Evolutionary conservation across 30 jellyfish, hydroid and myxozoan genomes (phyloP).

Genomic region (Pseudorhiza aurosa): DNA sequence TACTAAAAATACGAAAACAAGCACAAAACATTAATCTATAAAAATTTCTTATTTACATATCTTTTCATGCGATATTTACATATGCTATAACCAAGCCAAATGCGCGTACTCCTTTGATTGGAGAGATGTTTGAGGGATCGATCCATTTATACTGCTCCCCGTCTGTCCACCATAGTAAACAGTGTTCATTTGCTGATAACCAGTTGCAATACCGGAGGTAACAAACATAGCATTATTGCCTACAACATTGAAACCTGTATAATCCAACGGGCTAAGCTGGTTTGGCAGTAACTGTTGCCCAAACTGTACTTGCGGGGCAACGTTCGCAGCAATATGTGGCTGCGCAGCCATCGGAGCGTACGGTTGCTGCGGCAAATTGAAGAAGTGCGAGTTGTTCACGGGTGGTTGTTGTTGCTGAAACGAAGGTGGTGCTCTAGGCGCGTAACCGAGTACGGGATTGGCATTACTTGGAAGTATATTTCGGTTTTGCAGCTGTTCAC

Average conservation of each 20-base stretch:
- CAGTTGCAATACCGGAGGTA: background rate
- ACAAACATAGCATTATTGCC: conserved; percentile 5
- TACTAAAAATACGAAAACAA: too few species aligned
- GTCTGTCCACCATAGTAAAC: conserved; percentile 14
- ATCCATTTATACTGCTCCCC: background rate
- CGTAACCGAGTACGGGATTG: background rate
- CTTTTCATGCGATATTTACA: conserved; percentile 19
- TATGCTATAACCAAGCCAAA: conserved; percentile 56
- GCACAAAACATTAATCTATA: background rate
- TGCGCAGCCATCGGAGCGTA: background rate
- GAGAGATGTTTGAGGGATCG: background rate
- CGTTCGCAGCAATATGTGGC: conserved; percentile 13
- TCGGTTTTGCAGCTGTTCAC: conserved; percentile 3
- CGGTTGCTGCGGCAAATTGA: background rate
- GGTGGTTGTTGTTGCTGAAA: conserved; percentile 10
- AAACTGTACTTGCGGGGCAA: conserved; percentile 16
- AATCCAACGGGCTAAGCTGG: conserved; percentile 7
- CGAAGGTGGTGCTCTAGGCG: background rate
- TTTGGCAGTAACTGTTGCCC: conserved; percentile 27
- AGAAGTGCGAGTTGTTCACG: background rate
- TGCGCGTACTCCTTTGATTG: conserved; percentile 54
- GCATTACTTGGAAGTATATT: background rate
- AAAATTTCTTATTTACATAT: conserved; percentile 34
- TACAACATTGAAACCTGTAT: background rate
- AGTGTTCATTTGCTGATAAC: conserved; percentile 11